Base-by-base conservation (phyloP, 2,888 invertebrate species). In the Drosophila tripunctata region DNA sequence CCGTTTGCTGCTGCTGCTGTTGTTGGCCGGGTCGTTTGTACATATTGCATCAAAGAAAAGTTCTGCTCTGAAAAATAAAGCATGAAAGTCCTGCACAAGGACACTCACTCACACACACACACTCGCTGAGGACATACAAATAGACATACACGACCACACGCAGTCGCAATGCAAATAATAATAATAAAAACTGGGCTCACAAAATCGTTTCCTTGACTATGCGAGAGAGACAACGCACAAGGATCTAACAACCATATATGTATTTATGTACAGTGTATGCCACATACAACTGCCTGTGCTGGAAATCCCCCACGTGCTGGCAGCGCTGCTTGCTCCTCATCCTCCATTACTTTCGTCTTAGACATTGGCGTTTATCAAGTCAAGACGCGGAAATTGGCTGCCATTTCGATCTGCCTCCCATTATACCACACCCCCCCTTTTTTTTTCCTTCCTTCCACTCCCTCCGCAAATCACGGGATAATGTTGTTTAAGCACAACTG, bases 1-100 rank as follows among this genome's bases (percentile, higher is more conserved):
- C 77, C 70, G 51, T 70, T 50, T n/a, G n/a, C n/a, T n/a, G n/a
- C n/a, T n/a, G n/a, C n/a, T n/a, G 47, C 33, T 64, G 54, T 44
- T 57, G 68, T 44, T 61, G 56, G 61, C 45, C 36, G 52, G 55
- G 81, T 78, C 82, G 87, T 81, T 73, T 81, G 75, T 85, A 81
- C 75, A 87, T 82, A 85, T 87, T 86, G 88, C 87, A 83, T 83
- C 83, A 83, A 83, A 83, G 83, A 75, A 87, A 83, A 87, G 67
- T 87, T 77, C 55, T 64, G 48, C 69, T 57, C 57, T 54, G 56
- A 73, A 67, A 78, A 79, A 79, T 70, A 70, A 76, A 78, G 51
- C 76, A 75, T 36, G 41, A 64, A 63, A 73, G 66, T 63, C 62
- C 60, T 47, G 56, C 70, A 69, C 51, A 60, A 63, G 67, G 62